Evolutionary conservation across 2,113 vertebrate species (phyloP), one percentile per base, ranked within the genome.

Genomic region (Kryptolebias marmoratus): DNA sequence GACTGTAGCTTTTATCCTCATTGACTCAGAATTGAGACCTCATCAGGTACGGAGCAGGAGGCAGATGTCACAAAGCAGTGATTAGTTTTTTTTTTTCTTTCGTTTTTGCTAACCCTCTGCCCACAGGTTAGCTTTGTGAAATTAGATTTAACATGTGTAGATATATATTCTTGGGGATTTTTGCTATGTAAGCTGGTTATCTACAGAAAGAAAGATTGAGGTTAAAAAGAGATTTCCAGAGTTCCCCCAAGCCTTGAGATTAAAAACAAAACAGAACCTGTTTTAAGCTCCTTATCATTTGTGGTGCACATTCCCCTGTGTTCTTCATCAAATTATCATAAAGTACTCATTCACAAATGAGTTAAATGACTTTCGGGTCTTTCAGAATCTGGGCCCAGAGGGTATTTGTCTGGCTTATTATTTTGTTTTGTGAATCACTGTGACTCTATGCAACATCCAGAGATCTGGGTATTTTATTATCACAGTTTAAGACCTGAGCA

Each of bases 241-340:
- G 14, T 18, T 22, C 45, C 68, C 22, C 11, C 31, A 18, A 61
- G 45, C 31, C 18, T 49, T 36, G 13, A 54, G 31, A 49, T 36
- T 56, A 18, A 47, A 56, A 27, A 8, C 4, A 56, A 72, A 27
- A 44, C 36, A 28, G 13, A 16, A 55, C 18, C 36, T 67, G 47
- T 47, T 50, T 48, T 48, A 71, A 71, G 59, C 69, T 36, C 32
- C 39, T 27, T 68, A 61, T 60, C 11, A 14, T 16, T 61, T 44
- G 11, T 47, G 42, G 39, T 62, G 11, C 14, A 39, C 31, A 48
- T 61, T 68, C 30, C 50, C 39, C 32, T 1, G 30, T 27, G 48
- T 61, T 61, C 48, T 47, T 55, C 30, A 36, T 56, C 39, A 56
- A 27, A 56, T 16, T 36, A 32, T 32, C 18, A 48, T 27, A 36